Conservation (phyloP, 2,888 invertebrate species). For the Phortica magna region DNA sequence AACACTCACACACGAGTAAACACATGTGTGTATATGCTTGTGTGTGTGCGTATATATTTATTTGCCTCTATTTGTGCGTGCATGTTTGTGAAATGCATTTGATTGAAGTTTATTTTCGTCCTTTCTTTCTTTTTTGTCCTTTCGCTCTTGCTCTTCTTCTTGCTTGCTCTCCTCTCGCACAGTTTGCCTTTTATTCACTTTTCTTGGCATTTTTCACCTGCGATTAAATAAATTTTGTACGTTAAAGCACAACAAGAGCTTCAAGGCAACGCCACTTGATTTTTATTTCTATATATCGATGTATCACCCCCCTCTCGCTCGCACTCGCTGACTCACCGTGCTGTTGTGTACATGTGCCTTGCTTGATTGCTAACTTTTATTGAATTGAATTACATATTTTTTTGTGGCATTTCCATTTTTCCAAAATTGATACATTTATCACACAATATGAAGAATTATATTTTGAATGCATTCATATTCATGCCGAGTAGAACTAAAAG, state of each 20-base stretch:
- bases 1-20: slow-evolving; percentile 23
- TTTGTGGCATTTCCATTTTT: slow-evolving; percentile 3
- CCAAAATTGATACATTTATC: too few relatives aligned
- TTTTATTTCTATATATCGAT: slow-evolving; percentile 19
- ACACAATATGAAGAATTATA: too few relatives aligned
- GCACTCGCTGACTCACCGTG: too few relatives aligned
- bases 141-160: too few relatives aligned
- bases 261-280: slow-evolving; percentile 6
- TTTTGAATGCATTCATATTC: too few relatives aligned
- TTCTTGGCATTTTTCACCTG: neutral
- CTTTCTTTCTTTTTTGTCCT: neutral
- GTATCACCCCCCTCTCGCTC: too few relatives aligned
- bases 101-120: slow-evolving; percentile 8
- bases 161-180: neutral
- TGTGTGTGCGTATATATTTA: slow-evolving; percentile 3
- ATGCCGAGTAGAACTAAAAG: too few relatives aligned
- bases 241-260: neutral
- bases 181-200: neutral
- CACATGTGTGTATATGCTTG: neutral
- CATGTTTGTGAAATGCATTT: slow-evolving; percentile 28
- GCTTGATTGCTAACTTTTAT: slow-evolving; percentile 28
- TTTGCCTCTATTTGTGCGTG: slow-evolving; percentile 14
- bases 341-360: neutral
- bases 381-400: slow-evolving; percentile 21
- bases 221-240: slow-evolving; percentile 4